Evolutionary conservation across 2,113 vertebrate genomes (phyloP).

Genomic region (Dendropsophus ebraccatus): DNA sequence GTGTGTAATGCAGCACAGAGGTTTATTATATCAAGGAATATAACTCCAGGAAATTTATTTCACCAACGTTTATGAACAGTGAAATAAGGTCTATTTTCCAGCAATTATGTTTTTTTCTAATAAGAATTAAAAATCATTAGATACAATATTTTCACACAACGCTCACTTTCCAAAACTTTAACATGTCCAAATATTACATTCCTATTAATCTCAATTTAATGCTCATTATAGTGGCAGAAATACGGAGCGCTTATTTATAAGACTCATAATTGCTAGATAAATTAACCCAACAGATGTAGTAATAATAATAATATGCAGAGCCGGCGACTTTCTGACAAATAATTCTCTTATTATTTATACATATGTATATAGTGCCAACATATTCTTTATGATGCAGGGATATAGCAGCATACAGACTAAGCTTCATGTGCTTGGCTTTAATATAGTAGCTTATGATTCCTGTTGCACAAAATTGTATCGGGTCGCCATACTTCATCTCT

Average conservation of each 20-base stretch:
- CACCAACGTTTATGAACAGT: not conserved
- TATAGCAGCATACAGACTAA: too few relatives aligned
- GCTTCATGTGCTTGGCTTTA: too few relatives aligned
- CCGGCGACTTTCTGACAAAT: not conserved
- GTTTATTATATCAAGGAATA: too few relatives aligned
- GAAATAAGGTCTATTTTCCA: not conserved
- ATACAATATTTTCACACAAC: not conserved
- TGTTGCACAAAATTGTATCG: too few relatives aligned
- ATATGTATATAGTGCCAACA: not conserved
- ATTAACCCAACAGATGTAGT: not conserved
- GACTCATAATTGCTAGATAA: not conserved
- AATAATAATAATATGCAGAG: not conserved
- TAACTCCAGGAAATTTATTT: not conserved
- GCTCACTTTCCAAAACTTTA: not conserved
- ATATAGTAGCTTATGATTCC: too few relatives aligned
- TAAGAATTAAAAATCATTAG: constrained; percentile 2
- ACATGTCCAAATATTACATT: not conserved
- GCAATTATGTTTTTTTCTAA: not conserved
- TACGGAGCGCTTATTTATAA: not conserved
- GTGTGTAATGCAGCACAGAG: too few relatives aligned
- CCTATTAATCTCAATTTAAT: not conserved
- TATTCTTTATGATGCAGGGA: too few relatives aligned
- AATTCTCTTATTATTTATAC: not conserved
- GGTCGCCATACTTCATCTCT: too few relatives aligned
- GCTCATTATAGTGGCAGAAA: not conserved